Base-by-base conservation (phyloP, 2,113 vertebrate genomes). In the Callopanchax toddi region DNA sequence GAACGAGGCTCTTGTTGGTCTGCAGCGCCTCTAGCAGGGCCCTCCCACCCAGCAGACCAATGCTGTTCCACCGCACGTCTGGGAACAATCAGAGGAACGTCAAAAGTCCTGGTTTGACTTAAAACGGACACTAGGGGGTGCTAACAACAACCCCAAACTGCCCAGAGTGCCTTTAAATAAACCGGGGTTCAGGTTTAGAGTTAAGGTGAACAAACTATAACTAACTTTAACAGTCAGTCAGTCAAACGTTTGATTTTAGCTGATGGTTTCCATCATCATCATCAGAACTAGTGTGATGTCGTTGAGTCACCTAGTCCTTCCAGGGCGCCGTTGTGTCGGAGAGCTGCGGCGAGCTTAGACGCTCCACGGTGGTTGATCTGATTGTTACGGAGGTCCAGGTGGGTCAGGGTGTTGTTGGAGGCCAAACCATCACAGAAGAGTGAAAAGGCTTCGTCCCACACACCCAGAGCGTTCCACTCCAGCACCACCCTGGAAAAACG, bases 11-110 rank as follows among this genome's bases (percentile, higher is more conserved):
- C 65, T 74, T 93, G 91, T 97, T 99, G 74, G 91, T 93, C 74
- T 92, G 92, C 69, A 99, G 79, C 50, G 93, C 93, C 68, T 91
- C 93, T 60, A 94, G 81, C 65, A 99, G 68, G 40, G 94, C 91
- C 50, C 96, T 90, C 37, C 97, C 95, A 0, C 97, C 97, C 82
- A 98, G 85, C 39, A 99, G 92, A 9, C 97, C 97, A 0, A 98
- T 72, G 63, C 94, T 97, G 87, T 99, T 99, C 97, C 97, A 99
- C 55, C 97, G 92, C 44, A 99, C 80, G 87, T 99, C 97, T 99
- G 74, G 13, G 20, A 60, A 3, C 15, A 37, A n/a, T 45, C 0
- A 49, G 7, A 62, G 21, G n/a, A n/a, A n/a, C n/a, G n/a, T n/a
- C n/a, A n/a, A n/a, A n/a, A n/a, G n/a, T n/a, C n/a, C n/a, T n/a